A percentile compares a stretch with the other conserved stretches of the same genome.
Conservation (phyloP, 2,113 vertebrate genomes). For the Clupea harengus region DNA sequence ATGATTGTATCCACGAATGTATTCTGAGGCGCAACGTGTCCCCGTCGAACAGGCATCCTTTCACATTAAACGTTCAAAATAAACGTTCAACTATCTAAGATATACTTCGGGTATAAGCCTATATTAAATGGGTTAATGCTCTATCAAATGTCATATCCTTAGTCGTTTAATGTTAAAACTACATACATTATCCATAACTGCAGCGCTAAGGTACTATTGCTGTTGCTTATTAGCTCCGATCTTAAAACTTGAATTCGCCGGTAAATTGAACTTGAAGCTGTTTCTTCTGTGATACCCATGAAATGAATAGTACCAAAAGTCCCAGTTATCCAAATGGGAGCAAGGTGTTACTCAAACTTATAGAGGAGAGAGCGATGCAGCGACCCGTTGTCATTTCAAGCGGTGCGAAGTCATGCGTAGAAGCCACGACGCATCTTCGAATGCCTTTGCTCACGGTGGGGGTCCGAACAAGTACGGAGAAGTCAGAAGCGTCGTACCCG, state of each 20-base stretch:
- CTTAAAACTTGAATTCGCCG: too few species aligned
- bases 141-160: slow-evolving; percentile 25
- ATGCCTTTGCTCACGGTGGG: not conserved
- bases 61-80: not conserved
- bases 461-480: not conserved
- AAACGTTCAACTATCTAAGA: not conserved
- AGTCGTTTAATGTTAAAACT: slow-evolving; percentile 28
- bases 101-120: not conserved
- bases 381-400: not conserved
- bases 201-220: not conserved
- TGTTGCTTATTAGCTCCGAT: too few species aligned
- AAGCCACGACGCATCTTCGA: not conserved
- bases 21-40: slow-evolving; percentile 88
- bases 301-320: not conserved
- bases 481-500: not conserved
- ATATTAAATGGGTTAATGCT: not conserved
- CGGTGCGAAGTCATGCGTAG: not conserved
- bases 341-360: not conserved
- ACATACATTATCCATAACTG: not conserved
- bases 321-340: not conserved
- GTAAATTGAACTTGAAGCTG: too few species aligned
- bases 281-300: too few species aligned
- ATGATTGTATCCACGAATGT: slow-evolving; percentile 92
- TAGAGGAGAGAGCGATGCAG: not conserved
- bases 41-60: slow-evolving; percentile 84